phyloP scores from a whole-genome alignment of 2,888 invertebrate genomes.

The Galeopsomyia nigrocyanea region DNA sequence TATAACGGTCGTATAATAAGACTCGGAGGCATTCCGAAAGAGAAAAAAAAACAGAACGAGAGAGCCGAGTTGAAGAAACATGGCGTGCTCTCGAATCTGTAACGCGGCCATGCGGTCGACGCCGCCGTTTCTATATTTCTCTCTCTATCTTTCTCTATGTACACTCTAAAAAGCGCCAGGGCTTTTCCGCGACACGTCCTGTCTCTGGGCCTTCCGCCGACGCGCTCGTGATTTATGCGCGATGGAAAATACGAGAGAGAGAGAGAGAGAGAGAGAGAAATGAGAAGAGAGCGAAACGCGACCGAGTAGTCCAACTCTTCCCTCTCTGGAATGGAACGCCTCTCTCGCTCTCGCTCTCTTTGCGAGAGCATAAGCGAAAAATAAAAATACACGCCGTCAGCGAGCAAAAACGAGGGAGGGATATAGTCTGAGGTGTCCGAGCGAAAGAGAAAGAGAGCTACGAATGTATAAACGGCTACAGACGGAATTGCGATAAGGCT shows the following conservation, averaged over 20 bases:
- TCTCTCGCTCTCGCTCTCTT: background rate
- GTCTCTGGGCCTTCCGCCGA: slow-evolving; percentile 50
- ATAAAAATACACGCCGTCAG: slow-evolving; percentile 52
- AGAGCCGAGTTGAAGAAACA: too few species aligned
- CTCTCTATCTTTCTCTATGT: slow-evolving; percentile 16
- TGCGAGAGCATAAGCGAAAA: slow-evolving; percentile 50
- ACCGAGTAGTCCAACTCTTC: slow-evolving; percentile 10
- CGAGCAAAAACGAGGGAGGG: slow-evolving; percentile 47
- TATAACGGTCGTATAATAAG: slow-evolving; percentile 11
- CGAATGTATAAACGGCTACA: background rate
- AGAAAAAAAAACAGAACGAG: too few species aligned
- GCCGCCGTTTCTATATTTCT: slow-evolving; percentile 13
- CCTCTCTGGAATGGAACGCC: slow-evolving; percentile 1
- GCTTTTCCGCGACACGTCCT: slow-evolving; percentile 57
- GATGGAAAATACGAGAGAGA: slow-evolving; percentile 67
- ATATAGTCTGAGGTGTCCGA: slow-evolving; percentile 26
- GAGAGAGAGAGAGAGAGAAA: too few species aligned
- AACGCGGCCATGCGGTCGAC: slow-evolving; percentile 37
- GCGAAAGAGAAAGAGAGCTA: background rate
- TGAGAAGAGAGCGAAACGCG: slow-evolving; percentile 55
- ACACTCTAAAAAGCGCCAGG: slow-evolving; percentile 16
- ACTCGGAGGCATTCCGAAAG: background rate
- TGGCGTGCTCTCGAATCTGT: slow-evolving; percentile 30
- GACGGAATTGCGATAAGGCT: too few species aligned
- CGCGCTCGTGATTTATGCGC: slow-evolving; percentile 65